Evolutionary conservation across 2,797 vertebrate genomes (phyloP).

Genomic region (Labroides dimidiatus): DNA sequence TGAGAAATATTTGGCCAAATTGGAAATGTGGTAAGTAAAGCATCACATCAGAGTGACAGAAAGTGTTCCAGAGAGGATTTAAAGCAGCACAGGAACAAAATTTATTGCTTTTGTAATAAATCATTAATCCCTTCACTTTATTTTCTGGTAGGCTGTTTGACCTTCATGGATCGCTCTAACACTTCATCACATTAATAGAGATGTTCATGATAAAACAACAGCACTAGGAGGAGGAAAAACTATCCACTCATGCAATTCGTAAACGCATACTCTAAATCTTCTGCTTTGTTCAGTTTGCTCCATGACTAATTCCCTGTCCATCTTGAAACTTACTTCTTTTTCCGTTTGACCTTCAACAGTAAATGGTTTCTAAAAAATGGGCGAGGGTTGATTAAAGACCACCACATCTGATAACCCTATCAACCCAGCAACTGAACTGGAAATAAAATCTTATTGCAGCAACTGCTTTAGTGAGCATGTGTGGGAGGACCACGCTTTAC

Average conservation of each 20-base stretch:
- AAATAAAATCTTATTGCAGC: conserved; percentile 3
- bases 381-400: conserved; percentile 27
- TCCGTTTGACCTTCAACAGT: conserved; percentile 20
- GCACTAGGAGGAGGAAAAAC: conserved; percentile 25
- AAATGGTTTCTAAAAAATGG: conserved; percentile 14
- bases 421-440: neutral
- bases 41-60: neutral
- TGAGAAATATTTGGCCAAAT: neutral
- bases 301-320: conserved; percentile 51
- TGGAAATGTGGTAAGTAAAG: neutral
- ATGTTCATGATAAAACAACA: conserved; percentile 15
- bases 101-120: neutral
- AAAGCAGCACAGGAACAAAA: neutral
- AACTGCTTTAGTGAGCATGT: neutral
- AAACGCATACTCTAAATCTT: conserved; percentile 33
- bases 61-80: neutral
- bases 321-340: neutral
- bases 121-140: conserved; percentile 26
- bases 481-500: neutral
- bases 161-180: conserved; percentile 36
- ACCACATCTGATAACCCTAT: conserved; percentile 1
- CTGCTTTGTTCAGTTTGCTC: conserved; percentile 34
- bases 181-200: conserved; percentile 30
- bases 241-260: conserved; percentile 18
- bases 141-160: conserved; percentile 13